phyloP scores from a whole-genome alignment of 1,140 invertebrate genomes.

The Lerema accius region DNA sequence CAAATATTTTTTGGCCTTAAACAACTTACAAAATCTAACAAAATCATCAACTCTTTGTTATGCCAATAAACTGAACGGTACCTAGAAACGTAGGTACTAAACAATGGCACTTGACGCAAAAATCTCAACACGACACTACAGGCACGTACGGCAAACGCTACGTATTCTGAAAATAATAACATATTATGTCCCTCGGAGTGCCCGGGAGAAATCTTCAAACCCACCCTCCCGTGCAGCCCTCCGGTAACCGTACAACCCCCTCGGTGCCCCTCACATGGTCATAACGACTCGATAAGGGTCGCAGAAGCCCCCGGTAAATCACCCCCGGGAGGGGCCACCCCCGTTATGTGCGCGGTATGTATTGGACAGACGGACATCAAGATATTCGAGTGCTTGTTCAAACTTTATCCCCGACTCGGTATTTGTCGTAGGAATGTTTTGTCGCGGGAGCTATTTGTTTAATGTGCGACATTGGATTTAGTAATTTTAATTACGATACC shows the following conservation, averaged over 20 bases:
- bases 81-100: constrained; percentile 2
- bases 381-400: constrained; percentile 35
- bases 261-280: constrained; percentile 79
- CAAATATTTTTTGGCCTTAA: no score
- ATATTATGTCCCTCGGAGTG: constrained; percentile 67
- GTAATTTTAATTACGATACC: no score
- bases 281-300: constrained; percentile 79
- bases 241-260: no score
- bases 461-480: no score
- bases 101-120: constrained; percentile 14
- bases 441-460: no score
- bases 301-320: constrained; percentile 71
- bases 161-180: constrained; percentile 38
- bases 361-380: constrained; percentile 51
- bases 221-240: constrained; percentile 47
- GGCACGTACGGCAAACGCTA: constrained; percentile 32
- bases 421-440: no score
- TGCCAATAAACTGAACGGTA: constrained; percentile 2
- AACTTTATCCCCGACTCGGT: constrained; percentile 27
- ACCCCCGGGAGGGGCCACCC: constrained; percentile 66
- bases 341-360: constrained; percentile 47
- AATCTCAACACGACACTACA: constrained; percentile 32
- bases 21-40: background rate
- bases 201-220: constrained; percentile 55
- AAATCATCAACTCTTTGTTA: constrained; percentile 3